Evolutionary conservation across 2,797 vertebrate species (phyloP).

Genomic region (Meriones psammophilus): DNA sequence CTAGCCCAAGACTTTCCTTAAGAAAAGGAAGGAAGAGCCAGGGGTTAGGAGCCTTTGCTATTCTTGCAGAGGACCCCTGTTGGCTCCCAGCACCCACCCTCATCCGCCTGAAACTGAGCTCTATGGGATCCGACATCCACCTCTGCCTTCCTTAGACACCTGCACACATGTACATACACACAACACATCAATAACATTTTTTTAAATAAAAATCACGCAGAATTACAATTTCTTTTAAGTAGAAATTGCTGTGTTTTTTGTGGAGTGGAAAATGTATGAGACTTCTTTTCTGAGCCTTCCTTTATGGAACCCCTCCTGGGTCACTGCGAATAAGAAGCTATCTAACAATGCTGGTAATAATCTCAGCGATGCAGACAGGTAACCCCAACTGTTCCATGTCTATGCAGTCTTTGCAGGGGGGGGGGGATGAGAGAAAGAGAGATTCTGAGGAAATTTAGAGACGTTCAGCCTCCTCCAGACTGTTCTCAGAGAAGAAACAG

Average conservation of each 20-base stretch:
- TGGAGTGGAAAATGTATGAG: conserved; percentile 55
- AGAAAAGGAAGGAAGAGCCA: neutral
- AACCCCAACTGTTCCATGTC: neutral
- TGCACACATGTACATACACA: neutral
- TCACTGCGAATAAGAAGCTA: neutral
- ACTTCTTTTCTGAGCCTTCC: conserved; percentile 17
- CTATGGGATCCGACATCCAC: neutral
- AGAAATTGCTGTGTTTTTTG: conserved; percentile 5
- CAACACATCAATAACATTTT: neutral
- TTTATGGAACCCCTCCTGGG: neutral
- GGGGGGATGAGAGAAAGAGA: neutral
- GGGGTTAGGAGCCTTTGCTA: neutral
- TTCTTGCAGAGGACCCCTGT: neutral
- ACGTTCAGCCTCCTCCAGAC: neutral
- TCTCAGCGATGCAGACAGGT: conserved; percentile 6
- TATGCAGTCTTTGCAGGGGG: neutral
- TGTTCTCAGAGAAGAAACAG: neutral
- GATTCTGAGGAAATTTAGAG: conserved; percentile 44
- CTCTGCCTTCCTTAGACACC: too few species aligned
- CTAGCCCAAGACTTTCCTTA: neutral
- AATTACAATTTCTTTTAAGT: neutral
- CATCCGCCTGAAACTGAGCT: too few species aligned
- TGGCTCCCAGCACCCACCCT: neutral
- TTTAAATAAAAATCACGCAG: neutral
- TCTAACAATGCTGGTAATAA: neutral